Conservation (phyloP, 2,888 invertebrate species). For the Ypsolopha sequella region DNA sequence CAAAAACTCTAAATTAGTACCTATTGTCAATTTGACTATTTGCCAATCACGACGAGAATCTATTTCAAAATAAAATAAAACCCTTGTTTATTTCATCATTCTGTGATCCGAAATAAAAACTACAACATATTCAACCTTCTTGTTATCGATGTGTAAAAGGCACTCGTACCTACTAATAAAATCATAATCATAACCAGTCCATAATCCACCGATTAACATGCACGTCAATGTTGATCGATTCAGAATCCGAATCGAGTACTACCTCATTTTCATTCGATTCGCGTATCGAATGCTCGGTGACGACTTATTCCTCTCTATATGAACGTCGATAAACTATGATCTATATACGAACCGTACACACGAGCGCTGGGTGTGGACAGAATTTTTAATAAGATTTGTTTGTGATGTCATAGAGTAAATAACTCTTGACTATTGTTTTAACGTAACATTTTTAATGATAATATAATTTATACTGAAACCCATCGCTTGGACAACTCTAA, state of each 20-base stretch:
- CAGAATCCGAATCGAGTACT: conserved; percentile 37
- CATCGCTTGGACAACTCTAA: no score
- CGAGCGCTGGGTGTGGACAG: conserved; percentile 46
- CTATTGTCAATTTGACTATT: no score
- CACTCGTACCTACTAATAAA: background rate
- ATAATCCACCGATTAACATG: background rate
- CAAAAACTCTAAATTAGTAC: no score
- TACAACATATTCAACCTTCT: no score
- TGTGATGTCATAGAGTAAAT: conserved; percentile 30
- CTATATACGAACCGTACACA: conserved; percentile 66
- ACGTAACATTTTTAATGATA: no score
- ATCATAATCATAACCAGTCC: background rate
- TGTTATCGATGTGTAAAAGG: no score
- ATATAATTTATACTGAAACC: no score
- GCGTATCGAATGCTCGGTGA: conserved; percentile 5
- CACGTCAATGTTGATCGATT: background rate
- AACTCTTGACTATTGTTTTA: background rate
- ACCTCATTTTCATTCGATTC: conserved; percentile 29
- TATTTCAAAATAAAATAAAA: no score
- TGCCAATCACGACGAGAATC: no score
- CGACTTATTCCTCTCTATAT: background rate
- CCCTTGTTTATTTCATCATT: no score
- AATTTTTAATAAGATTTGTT: conserved; percentile 33
- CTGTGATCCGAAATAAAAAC: no score
- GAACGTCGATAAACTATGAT: conserved; percentile 52